Base-by-base conservation (phyloP, 1,140 invertebrate genomes). In the Zaprionus camerounensis region DNA sequence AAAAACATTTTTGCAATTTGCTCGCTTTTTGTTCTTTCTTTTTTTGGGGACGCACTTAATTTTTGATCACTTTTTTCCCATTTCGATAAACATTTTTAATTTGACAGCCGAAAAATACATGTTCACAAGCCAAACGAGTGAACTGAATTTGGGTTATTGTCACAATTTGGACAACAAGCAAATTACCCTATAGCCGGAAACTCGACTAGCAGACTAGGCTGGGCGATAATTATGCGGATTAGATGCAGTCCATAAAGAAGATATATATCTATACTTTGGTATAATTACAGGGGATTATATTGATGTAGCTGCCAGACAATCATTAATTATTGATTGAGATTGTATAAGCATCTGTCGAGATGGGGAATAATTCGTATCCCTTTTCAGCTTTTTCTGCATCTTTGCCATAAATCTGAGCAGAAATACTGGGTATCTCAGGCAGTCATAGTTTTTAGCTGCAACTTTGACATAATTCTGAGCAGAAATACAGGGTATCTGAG, bases 11-110 rank as follows among this genome's bases (percentile, higher is more conserved):
- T 81, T 44, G 69, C 73, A 36, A 77, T 44, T 41, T 41, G 13
- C 15, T 22, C 61, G 20, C 61, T 22, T 53, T 58, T 46, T 17
- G 31, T 53, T 49, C 46, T 22, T 22, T 58, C 7, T 67, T 58
- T 13, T 7, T 46, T 24, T n/a, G 34, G 24, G 11, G 13, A 46
- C 34, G 63, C 36, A 62, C 69, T 76, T 63, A 78, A 59, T 67
- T 82, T 28, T 76, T 82, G 64, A 87, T 85, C 58, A 44, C 17
- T 87, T 82, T 77, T 87, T 57, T 57, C 57, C 80, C 80, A 76
- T 75, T 75, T 71, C 53, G 56, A 78, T 56, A 28, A 26, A 69
- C 59, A 74, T 41, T 74, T 62, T 46, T 68, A 49, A 58, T 58
- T 73, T 58, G 34, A 3, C 41, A 61, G 63, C 36, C 55, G 15